A percentile compares a stretch with the other conserved stretches of the same genome.
These are phyloP conservation scores for Zonotrichia leucophrys DNA, from an alignment of 2,113 vertebrate species.

Conservation along the genomic window DNA sequence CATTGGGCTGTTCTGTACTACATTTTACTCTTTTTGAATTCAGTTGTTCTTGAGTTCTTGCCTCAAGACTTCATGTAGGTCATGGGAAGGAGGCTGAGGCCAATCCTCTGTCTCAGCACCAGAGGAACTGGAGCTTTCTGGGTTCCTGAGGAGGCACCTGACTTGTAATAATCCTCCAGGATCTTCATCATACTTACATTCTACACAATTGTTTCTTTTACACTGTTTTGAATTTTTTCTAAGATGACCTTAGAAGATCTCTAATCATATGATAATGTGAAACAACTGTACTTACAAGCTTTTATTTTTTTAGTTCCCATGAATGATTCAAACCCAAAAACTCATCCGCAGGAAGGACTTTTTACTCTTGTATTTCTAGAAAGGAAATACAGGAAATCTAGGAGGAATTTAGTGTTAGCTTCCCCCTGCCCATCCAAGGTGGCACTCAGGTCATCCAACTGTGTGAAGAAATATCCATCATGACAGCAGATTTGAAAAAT, in stretches of 20 bases:
- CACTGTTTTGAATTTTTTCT: not conserved
- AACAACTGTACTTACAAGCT: not conserved
- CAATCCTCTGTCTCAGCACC: not conserved
- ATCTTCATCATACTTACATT: not conserved
- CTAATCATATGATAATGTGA: not conserved
- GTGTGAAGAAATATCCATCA: not conserved
- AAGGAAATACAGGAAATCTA: not conserved
- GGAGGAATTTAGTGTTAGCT: not conserved
- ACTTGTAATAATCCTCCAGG: not conserved
- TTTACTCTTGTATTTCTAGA: not conserved
- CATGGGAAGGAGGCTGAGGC: not conserved
- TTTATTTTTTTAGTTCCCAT: not conserved
- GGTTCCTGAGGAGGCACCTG: not conserved
- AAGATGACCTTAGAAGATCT: not conserved
- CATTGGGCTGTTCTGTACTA: not conserved
- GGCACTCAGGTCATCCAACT: not conserved
- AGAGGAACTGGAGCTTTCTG: not conserved
- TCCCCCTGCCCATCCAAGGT: not conserved
- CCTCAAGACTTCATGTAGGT: not conserved
- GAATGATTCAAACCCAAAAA: not conserved
- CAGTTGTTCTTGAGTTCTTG: not conserved
- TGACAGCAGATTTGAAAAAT: not conserved
- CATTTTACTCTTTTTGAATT: not conserved
- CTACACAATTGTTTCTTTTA: not conserved
- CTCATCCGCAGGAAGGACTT: not conserved